These are phyloP conservation scores for Heliconius ismenius DNA, from an alignment of 2,888 invertebrate genomes.

Conservation along the genomic window DNA sequence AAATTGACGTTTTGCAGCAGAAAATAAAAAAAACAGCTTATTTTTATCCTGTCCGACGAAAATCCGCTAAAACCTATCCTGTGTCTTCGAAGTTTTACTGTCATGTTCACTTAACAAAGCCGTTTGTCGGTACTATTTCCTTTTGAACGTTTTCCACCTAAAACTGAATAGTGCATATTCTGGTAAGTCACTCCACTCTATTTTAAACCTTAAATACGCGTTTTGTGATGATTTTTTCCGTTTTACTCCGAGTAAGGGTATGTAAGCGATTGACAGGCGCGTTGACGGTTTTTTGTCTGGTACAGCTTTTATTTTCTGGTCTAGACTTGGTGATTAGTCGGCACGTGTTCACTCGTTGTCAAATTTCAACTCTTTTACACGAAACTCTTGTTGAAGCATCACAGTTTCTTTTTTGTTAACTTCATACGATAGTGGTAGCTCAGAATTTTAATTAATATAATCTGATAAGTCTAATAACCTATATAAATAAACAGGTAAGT, in stretches of 20 bases:
- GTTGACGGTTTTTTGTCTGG: conserved; percentile 57
- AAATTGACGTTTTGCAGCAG: not conserved
- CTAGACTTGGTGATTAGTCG: conserved; percentile 64
- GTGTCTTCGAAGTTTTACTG: conserved; percentile 37
- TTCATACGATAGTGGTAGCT: not conserved
- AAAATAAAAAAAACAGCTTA: conserved; percentile 13
- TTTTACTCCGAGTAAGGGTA: conserved; percentile 39
- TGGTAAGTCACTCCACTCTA: conserved; percentile 56
- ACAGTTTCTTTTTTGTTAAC: conserved; percentile 43
- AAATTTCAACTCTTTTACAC: conserved; percentile 53
- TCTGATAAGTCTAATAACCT: not conserved
- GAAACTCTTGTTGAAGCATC: conserved; percentile 46
- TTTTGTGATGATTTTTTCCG: conserved; percentile 50
- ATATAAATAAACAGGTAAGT: not conserved
- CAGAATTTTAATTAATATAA: not conserved
- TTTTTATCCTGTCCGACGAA: conserved; percentile 25
- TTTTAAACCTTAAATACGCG: conserved; percentile 63
- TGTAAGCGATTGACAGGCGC: conserved; percentile 61
- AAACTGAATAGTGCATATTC: conserved; percentile 59
- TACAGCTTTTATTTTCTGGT: conserved; percentile 54
- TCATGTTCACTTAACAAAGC: conserved; percentile 43
- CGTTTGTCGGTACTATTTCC: conserved; percentile 43
- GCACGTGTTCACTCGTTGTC: conserved; percentile 58
- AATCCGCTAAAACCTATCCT: conserved; percentile 31
- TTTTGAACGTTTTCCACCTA: conserved; percentile 45